A percentile compares a stretch with the other conserved stretches of the same genome.
These are phyloP conservation scores for Ibycter americanus DNA, from an alignment of 2,797 vertebrate genomes.

Conservation along the genomic window DNA sequence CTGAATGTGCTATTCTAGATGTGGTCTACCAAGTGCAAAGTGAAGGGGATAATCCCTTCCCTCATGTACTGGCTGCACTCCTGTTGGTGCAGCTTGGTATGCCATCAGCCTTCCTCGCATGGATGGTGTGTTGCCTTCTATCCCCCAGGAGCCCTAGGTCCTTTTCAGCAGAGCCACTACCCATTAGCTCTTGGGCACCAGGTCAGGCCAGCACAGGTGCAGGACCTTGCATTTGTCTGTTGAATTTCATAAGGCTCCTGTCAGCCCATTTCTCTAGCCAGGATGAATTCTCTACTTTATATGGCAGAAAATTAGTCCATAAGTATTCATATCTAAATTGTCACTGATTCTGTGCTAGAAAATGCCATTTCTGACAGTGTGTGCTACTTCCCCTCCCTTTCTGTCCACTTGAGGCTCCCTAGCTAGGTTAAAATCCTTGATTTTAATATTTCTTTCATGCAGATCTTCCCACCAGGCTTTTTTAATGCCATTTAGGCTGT, in stretches of 20 bases:
- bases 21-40: neutral
- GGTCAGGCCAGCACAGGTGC: neutral
- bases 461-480: conserved; percentile 17
- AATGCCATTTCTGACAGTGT: neutral
- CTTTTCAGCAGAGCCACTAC: neutral
- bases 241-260: neutral
- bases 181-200: neutral
- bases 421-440: neutral
- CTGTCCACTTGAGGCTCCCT: neutral
- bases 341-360: neutral
- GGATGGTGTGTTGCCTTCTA: neutral
- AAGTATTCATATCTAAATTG: neutral
- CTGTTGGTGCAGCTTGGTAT: neutral
- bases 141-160: neutral
- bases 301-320: neutral
- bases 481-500: conserved; percentile 29
- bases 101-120: accelerated
- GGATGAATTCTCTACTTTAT: neutral
- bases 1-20: neutral
- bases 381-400: neutral
- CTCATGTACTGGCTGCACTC: neutral
- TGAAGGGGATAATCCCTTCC: neutral
- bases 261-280: neutral
- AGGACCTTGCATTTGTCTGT: neutral
- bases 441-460: conserved; percentile 35